Evolutionary conservation across 2,888 invertebrate genomes (phyloP), one percentile per base, ranked within the genome.

Genomic region (Pollenia angustigena): DNA sequence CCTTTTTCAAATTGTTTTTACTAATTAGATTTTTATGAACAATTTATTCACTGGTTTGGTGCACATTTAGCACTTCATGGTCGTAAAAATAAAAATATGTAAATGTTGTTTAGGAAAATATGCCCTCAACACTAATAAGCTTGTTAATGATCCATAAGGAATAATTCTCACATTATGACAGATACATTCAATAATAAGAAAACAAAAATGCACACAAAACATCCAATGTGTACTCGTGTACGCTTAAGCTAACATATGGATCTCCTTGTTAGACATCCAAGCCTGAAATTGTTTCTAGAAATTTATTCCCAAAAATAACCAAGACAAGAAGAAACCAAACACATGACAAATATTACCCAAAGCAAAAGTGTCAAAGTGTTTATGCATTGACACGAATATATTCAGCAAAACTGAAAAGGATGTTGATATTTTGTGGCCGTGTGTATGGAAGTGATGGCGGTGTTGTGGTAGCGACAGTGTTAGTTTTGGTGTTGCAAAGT

Each of bases 111-210:
- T 40, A 50, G 40, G 9, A 0, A 40, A 52, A 18, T 52, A 54
- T 54, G 3, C 40, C 42, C 69, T 54, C 9, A 18, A 14, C 18
- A 71, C 42, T 44, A 11, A 54, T 74, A 48, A 23, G 23, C 46
- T 11, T 44, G 32, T 6, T 74, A 74, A 60, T 74, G 74, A 74
- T 48, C 60, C 74, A 48, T 60, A 48, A 32, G 18, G 60, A 60
- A 48, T 7, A 16, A 8, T 60, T 60, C 40, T n/a, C 40, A 60
- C n/a, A 60, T 40, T 60, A 40, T 60, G 40, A n/a, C 40, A 60
- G 40, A 60, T n/a, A 60, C 32, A 60, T 60, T 60, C 40, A 60
- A 60, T 42, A 40, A 60, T 23, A 52, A 18, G 52, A 52, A 52
- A 52, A 52, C 2, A 8, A 7, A 18, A 7, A 18, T 16, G 9